A percentile compares a stretch with the other conserved stretches of the same genome.
Evolutionary conservation across 2,888 invertebrate species (phyloP).

Genomic region (Peribatodes rhomboidaria): DNA sequence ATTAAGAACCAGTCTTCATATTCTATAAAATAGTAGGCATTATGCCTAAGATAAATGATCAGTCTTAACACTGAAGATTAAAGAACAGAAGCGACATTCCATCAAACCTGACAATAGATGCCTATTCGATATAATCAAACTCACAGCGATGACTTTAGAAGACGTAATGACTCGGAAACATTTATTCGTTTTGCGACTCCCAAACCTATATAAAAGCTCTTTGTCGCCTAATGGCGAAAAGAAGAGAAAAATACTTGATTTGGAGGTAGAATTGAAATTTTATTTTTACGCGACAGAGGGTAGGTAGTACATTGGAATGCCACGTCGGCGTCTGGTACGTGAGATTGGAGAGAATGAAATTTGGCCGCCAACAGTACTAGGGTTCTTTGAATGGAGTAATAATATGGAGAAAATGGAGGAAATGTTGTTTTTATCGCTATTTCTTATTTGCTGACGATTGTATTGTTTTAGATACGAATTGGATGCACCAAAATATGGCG

Average conservation of each 20-base stretch:
- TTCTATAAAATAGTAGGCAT: too few relatives aligned
- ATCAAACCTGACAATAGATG: slow-evolving; percentile 5
- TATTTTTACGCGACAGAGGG: slow-evolving; percentile 37
- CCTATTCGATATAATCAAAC: slow-evolving; percentile 39
- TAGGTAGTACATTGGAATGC: slow-evolving; percentile 51
- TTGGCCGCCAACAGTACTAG: slow-evolving; percentile 40
- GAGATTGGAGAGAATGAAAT: slow-evolving; percentile 58
- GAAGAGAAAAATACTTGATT: slow-evolving; percentile 49
- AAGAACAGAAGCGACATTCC: background rate
- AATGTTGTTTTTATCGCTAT: slow-evolving; percentile 10
- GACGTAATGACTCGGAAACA: slow-evolving; percentile 46
- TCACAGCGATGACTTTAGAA: slow-evolving; percentile 26
- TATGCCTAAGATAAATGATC: background rate
- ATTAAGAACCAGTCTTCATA: too few relatives aligned
- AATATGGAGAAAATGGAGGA: background rate
- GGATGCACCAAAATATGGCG: background rate
- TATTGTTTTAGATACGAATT: background rate
- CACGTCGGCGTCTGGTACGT: slow-evolving; percentile 50
- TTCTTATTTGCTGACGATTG: background rate
- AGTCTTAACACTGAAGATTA: background rate
- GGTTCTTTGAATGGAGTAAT: slow-evolving; percentile 23
- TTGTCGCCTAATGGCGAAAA: slow-evolving; percentile 42
- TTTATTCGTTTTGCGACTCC: slow-evolving; percentile 42
- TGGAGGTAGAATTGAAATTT: slow-evolving; percentile 49
- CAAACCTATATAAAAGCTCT: slow-evolving; percentile 42